Base-by-base conservation (phyloP, 2,797 vertebrate genomes). In the Bovichtus diacanthus region DNA sequence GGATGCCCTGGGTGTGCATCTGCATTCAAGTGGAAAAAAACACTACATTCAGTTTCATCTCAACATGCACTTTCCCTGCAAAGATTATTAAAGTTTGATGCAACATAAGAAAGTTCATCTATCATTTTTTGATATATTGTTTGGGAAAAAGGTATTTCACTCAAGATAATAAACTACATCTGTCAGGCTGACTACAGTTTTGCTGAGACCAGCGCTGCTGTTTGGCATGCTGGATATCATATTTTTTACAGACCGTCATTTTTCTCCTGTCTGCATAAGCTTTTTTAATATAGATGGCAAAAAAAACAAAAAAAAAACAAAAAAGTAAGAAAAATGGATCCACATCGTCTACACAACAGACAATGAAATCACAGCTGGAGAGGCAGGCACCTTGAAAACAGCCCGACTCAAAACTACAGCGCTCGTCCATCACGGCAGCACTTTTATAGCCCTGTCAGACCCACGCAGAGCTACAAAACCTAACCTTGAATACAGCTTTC, bases 1-100 rank as follows among this genome's bases (percentile, higher is more conserved):
- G 85, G 7, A 95, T 84, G 0, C 91, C 92, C 84, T 97, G 93
- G 70, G 94, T 90, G 76, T 95, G 95, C 79, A 94, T 91, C 93
- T 93, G 77, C 10, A 64, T 51, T 23, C 0, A 50, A 65, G 19
- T 5, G 19, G 23, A 44, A 73, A 3, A 55, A 41, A 34, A 9
- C 7, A 6, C 50, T 6, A 13, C 23, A 44, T 2, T 11, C 0
- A n/a, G 3, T 50, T 59, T 62, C 0, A 41, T 43, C 13, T 15
- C 25, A 54, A 61, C 5, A 10, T 4, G 47, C 12, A 16, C 56
- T 41, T 19, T 43, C 23, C 18, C 23, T 7, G 39, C 21, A 13
- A 2, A 74, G 7, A 43, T 34, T 0, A 51, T 16, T 5, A 8
- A 54, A 39, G n/a, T 44, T 64, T 5, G 29, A 27, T 16, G 41